These are phyloP conservation scores for Rutilus rutilus DNA, from an alignment of 2,113 vertebrate species.

Conservation along the genomic window DNA sequence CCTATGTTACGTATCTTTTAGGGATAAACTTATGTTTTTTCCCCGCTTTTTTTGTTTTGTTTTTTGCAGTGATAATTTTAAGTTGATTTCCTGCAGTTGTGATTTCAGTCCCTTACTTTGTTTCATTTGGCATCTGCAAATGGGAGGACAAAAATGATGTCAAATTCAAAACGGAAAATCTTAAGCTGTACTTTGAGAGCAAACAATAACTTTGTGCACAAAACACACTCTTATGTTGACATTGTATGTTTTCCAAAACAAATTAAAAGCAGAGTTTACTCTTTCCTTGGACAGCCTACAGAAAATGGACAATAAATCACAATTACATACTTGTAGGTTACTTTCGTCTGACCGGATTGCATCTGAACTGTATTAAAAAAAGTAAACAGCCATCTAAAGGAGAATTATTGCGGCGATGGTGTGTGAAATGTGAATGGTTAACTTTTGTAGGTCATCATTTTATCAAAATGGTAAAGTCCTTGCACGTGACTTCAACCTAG, in stretches of 20 bases:
- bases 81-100: background rate
- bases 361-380: background rate
- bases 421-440: background rate
- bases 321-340: background rate
- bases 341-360: background rate
- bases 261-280: background rate
- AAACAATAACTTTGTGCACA: constrained; percentile 17
- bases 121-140: background rate
- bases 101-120: background rate
- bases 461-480: background rate
- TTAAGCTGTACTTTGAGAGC: background rate
- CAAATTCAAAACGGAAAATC: background rate
- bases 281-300: background rate
- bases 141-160: background rate
- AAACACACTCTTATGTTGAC: background rate
- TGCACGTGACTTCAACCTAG: background rate
- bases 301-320: background rate
- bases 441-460: background rate
- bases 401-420: background rate
- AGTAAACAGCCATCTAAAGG: background rate
- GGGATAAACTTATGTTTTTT: no score
- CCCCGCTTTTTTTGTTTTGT: no score
- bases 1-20: background rate
- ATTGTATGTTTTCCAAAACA: background rate
- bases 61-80: background rate